Conservation (phyloP, 1,140 invertebrate species). For the Octopus bimaculoides region DNA sequence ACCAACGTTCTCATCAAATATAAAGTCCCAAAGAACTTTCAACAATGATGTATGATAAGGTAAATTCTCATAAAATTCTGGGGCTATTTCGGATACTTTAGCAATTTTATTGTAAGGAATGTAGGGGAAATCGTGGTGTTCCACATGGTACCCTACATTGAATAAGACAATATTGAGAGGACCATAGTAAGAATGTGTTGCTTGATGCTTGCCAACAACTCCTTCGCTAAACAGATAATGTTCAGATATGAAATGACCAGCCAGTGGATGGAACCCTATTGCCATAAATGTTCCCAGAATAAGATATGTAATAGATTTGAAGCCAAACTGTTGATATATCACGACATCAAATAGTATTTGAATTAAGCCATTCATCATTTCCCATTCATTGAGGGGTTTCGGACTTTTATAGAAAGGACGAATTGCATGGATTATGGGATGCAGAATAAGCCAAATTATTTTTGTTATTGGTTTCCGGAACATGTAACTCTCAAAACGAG, state of each 20-base stretch:
- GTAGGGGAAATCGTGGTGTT: constrained; percentile 58
- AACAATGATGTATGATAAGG: constrained; percentile 92
- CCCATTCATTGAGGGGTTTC: constrained; percentile 76
- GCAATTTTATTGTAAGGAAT: constrained; percentile 49
- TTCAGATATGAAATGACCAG: constrained; percentile 98
- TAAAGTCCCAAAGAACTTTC: constrained; percentile 59
- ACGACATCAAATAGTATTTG: constrained; percentile 81
- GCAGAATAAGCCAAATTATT: constrained; percentile 49
- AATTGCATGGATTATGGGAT: constrained; percentile 49
- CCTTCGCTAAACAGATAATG: constrained; percentile 99
- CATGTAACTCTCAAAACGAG: constrained; percentile 46
- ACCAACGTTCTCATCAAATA: constrained; percentile 49
- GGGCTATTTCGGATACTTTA: constrained; percentile 74
- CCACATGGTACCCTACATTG: constrained; percentile 80
- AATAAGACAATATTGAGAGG: constrained; percentile 94
- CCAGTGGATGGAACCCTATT: constrained; percentile 95
- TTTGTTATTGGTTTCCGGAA: constrained; percentile 52
- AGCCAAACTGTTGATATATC: constrained; percentile 78
- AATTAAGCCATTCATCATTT: constrained; percentile 79
- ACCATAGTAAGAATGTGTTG: constrained; percentile 98
- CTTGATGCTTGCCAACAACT: constrained; percentile 60
- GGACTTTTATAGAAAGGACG: constrained; percentile 63
- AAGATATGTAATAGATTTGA: constrained; percentile 77
- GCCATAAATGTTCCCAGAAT: constrained; percentile 83
- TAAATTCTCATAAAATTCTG: constrained; percentile 92